These are phyloP conservation scores for Brassicogethes aeneus DNA, from an alignment of 2,888 invertebrate genomes.

Conservation along the genomic window DNA sequence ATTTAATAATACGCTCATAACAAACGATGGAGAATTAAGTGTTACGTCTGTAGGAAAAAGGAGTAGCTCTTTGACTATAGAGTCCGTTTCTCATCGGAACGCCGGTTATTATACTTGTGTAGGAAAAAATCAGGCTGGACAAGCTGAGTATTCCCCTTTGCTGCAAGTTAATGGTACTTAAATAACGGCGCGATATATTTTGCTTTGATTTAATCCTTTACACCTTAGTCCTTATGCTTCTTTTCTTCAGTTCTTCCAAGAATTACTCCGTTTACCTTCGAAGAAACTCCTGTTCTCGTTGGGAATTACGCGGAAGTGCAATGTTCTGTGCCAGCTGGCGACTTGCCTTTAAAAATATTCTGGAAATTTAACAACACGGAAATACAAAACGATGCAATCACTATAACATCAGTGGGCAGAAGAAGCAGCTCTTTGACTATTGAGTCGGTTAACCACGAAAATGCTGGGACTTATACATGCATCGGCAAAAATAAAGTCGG, in stretches of 20 bases:
- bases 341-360: conserved; percentile 60
- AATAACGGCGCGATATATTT: not conserved
- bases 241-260: conserved; percentile 64
- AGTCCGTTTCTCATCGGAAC: conserved; percentile 55
- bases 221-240: conserved; percentile 7
- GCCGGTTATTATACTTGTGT: conserved; percentile 59
- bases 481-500: conserved; percentile 57
- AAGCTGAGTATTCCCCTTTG: conserved; percentile 49
- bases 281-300: conserved; percentile 61
- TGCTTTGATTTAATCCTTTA: not conserved
- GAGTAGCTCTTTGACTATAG: conserved; percentile 59
- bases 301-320: conserved; percentile 60
- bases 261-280: conserved; percentile 69
- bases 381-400: conserved; percentile 27
- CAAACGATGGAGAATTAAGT: conserved; percentile 24
- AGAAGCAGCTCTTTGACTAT: conserved; percentile 61
- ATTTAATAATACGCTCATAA: conserved; percentile 53
- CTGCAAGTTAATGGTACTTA: conserved; percentile 57
- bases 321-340: conserved; percentile 64
- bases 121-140: conserved; percentile 56
- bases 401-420: conserved; percentile 41
- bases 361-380: conserved; percentile 65
- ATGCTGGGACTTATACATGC: conserved; percentile 59
- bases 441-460: conserved; percentile 55
- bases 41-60: conserved; percentile 45